Conservation (phyloP, 2,797 vertebrate species). For the Cephalopachus bancanus region DNA sequence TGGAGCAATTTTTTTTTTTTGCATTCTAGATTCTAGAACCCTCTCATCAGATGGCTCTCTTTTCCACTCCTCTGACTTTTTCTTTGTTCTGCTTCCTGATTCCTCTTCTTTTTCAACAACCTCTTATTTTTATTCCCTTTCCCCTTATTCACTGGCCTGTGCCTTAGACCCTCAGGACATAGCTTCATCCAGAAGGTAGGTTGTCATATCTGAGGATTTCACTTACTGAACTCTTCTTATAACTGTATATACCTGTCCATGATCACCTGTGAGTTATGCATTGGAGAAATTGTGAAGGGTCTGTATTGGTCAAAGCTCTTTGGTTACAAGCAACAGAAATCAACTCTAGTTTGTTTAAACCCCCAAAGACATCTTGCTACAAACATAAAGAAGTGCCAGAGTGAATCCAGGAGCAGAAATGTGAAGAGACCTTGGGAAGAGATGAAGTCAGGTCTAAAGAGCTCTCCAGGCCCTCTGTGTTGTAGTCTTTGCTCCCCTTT, state of each 20-base stretch:
- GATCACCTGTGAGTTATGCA: not conserved
- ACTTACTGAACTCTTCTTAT: not conserved
- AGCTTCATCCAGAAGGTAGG: not conserved
- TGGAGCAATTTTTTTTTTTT: not conserved
- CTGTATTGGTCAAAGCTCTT: not conserved
- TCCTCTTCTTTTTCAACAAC: not conserved
- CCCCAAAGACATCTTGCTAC: not conserved
- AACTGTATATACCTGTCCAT: not conserved
- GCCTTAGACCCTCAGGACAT: not conserved
- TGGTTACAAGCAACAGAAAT: slow-evolving; percentile 34
- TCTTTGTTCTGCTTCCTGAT: not conserved
- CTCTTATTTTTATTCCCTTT: not conserved
- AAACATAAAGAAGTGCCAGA: slow-evolving; percentile 6
- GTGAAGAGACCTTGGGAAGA: not conserved
- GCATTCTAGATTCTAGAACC: not conserved
- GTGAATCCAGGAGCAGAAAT: not conserved
- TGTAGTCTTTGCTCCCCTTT: not conserved
- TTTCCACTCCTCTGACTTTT: not conserved
- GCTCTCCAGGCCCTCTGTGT: not conserved
- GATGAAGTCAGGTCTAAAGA: not conserved
- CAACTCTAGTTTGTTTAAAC: not conserved
- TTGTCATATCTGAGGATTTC: not conserved
- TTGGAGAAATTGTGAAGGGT: not conserved
- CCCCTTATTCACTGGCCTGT: not conserved
- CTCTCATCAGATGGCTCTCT: rapidly evolving